Conservation (phyloP, 2,797 vertebrate species). For the Pipistrellus kuhlii region DNA sequence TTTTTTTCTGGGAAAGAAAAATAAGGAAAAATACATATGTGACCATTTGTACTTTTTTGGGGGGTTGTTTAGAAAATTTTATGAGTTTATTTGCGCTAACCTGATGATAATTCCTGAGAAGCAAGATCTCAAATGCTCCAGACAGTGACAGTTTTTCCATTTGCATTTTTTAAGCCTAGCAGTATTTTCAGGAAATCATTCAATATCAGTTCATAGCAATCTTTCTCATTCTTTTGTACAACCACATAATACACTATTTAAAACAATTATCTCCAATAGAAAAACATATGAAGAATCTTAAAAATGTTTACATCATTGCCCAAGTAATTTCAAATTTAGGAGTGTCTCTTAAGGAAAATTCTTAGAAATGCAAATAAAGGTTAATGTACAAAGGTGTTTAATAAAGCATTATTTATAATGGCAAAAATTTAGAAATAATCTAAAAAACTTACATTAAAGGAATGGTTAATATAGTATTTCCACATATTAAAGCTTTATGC, state of each 20-base stretch:
- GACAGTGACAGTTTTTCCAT: not conserved
- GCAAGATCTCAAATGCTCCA: no score
- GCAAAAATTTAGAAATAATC: constrained; percentile 26
- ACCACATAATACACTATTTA: not conserved
- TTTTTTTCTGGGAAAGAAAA: not conserved
- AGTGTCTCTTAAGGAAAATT: constrained; percentile 7
- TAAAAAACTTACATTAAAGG: constrained; percentile 24
- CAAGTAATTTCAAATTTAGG: constrained; percentile 17
- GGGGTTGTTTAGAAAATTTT: not conserved
- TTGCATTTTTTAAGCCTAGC: not conserved
- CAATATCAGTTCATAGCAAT: not conserved
- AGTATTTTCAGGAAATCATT: constrained; percentile 19
- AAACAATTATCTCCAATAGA: not conserved
- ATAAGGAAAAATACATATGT: not conserved
- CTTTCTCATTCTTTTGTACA: not conserved
- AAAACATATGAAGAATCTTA: not conserved
- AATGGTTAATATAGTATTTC: not conserved
- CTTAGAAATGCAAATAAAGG: not conserved
- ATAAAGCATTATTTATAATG: constrained; percentile 33
- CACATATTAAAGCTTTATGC: not conserved
- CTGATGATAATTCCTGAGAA: no score
- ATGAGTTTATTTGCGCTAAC: no score
- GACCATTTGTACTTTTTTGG: not conserved
- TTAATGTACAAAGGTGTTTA: constrained; percentile 17
- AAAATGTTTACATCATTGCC: not conserved